Base-by-base conservation (phyloP, 1,140 invertebrate genomes). In the Drosophila sp. region DNA sequence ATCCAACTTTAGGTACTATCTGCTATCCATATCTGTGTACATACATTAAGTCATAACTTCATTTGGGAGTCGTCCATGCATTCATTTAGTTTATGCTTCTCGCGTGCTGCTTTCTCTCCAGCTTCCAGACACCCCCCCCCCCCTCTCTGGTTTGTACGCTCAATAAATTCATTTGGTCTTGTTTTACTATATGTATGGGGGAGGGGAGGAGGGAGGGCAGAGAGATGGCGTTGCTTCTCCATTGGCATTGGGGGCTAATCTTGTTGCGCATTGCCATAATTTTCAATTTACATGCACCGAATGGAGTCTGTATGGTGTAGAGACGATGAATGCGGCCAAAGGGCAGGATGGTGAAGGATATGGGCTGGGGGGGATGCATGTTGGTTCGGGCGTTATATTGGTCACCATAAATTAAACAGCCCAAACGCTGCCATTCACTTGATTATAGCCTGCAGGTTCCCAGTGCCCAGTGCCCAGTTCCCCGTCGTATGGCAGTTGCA, bases 191-290 rank as follows among this genome's bases (percentile, higher is more conserved):
- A 66, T 66, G 35, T 30, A 40, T 7, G 33, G 27, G 23, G 60
- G 41, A 44, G 0, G 30, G 47, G 60, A 60, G 56, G 35, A 2
- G n/a, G 32, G 65, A 38, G 30, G 41, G 40, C 44, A 7, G 54
- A 33, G 4, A 10, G 25, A 60, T 79, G 71, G 71, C 7, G 70
- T 32, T 47, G 47, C 35, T 44, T 44, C 56, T 33, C 60, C 72
- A 60, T 64, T 32, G 55, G 75, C 75, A 70, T 71, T 77, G 84
- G 47, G 47, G 62, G 73, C 84, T 89, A 89, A 89, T 89, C 84
- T 89, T 89, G 80, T 90, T 89, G 84, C 84, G 84, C 84, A 90
- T 89, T 89, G 80, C 84, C 85, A 89, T 89, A 89, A 89, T 89
- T 89, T 89, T 89, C 84, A 89, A 89, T 89, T 89, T 89, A 89